Evolutionary conservation across 92 coral and sea anemone species (phyloP).

Genomic region (Scolanthus callimorphus): DNA sequence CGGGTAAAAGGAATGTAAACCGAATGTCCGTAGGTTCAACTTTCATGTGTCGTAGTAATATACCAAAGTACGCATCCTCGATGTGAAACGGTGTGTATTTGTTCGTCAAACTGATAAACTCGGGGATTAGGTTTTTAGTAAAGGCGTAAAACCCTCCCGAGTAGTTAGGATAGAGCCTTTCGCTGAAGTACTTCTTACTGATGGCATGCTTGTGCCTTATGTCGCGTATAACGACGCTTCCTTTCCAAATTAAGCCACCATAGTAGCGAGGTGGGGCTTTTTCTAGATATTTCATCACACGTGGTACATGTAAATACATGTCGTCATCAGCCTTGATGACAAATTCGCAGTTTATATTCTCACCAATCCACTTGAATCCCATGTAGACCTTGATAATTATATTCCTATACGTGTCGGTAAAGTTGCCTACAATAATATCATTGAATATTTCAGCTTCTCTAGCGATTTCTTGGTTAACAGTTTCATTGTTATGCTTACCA

Average conservation of each 20-base stretch:
- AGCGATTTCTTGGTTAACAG: conserved; percentile 12
- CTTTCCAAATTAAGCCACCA: conserved; percentile 35
- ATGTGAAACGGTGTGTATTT: conserved; percentile 30
- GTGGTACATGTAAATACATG: conserved; percentile 29
- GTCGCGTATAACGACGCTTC: conserved; percentile 29
- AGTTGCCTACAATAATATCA: conserved; percentile 50
- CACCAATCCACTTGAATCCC: conserved; percentile 34
- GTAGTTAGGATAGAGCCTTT: conserved; percentile 43
- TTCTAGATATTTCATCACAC: conserved; percentile 25
- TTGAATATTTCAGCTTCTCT: no score
- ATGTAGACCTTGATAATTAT: conserved; percentile 40
- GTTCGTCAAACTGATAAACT: conserved; percentile 25
- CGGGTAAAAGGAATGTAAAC: no score
- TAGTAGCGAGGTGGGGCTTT: conserved; percentile 30
- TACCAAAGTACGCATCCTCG: no score
- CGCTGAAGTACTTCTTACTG: conserved; percentile 23
- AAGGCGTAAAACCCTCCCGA: conserved; percentile 37
- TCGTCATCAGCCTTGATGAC: conserved; percentile 55
- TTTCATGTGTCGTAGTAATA: conserved; percentile 27
- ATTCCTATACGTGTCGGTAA: conserved; percentile 27
- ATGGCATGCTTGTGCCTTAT: conserved; percentile 38
- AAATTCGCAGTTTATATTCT: conserved; percentile 12
- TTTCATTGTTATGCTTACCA: conserved; percentile 18
- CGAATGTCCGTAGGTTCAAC: conserved; percentile 16
- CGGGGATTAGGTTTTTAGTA: conserved; percentile 27